These are phyloP conservation scores for Galeruca laticollis DNA, from an alignment of 2,888 invertebrate genomes.

Conservation along the genomic window DNA sequence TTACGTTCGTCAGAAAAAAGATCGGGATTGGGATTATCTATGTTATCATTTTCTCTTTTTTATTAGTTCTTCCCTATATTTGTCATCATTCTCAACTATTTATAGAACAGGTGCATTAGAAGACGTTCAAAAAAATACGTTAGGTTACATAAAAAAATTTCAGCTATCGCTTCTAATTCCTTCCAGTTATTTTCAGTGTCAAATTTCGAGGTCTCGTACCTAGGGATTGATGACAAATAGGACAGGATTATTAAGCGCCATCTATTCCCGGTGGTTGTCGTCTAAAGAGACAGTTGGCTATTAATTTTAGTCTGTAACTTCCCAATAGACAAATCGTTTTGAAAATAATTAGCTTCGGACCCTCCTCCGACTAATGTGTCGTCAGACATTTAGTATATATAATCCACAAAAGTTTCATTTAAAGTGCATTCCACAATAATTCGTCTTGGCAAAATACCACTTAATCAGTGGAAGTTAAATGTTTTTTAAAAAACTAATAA, in stretches of 20 bases:
- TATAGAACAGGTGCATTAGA: too few species aligned
- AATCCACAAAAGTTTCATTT: neutral
- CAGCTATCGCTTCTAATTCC: too few species aligned
- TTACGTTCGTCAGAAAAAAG: too few species aligned
- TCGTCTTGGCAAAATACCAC: neutral
- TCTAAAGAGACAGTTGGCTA: slow-evolving; percentile 7
- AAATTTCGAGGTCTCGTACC: too few species aligned
- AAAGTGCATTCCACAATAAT: neutral
- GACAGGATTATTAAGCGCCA: slow-evolving; percentile 4
- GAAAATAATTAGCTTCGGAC: slow-evolving; percentile 14
- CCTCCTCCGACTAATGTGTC: slow-evolving; percentile 6
- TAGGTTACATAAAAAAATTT: too few species aligned
- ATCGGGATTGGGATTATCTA: too few species aligned
- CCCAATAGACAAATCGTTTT: slow-evolving; percentile 14
- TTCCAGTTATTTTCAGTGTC: too few species aligned
- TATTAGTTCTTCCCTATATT: too few species aligned
- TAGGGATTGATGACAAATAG: neutral
- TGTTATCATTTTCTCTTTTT: too few species aligned
- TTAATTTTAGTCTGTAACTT: slow-evolving; percentile 1
- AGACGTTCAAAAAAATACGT: too few species aligned
- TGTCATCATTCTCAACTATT: too few species aligned
- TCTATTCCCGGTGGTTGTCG: slow-evolving; percentile 5
- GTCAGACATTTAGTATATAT: neutral
- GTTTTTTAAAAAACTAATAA: neutral
- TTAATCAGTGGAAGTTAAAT: neutral